Evolutionary conservation across 2,888 invertebrate genomes (phyloP), one percentile per base, ranked within the genome.

Genomic region (Sminthurides aquaticus): DNA sequence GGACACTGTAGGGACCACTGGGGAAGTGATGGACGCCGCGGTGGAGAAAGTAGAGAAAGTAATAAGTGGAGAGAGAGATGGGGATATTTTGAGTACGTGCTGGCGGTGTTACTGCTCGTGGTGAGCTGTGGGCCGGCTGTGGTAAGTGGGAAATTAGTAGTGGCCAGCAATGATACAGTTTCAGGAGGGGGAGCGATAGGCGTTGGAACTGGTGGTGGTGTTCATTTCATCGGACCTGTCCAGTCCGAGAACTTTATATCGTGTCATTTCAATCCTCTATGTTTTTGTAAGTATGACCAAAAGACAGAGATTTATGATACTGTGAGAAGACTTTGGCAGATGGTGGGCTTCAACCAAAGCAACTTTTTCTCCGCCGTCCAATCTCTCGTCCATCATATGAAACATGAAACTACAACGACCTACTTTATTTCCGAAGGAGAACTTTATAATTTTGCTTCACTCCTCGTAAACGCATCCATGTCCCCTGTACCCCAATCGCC

Each of bases 271-370:
- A 74, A 73, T 64, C 69, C 74, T 27, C 60, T 69, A 20, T 73
- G 73, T 48, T 72, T 66, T 60, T 72, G 73, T 67, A 74, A 72
- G 62, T 74, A 74, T 61, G 72, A 72, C 66, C 70, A 72, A 49
- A 66, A 66, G 67, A 74, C 74, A 49, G 71, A 74, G 65, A 67
- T 74, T 67, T 72, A 71, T 69, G 72, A 72, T 54, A 66, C 72
- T 20, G 59, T 74, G 22, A 62, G 62, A 34, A 62, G 67, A 57
- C 70, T 74, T 48, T 74, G 72, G 72, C 71, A 72, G 62, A 65
- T 70, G 27, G 69, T 68, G 18, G 69, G 69, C 22, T 73, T 71
- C 68, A 73, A 74, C 62, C 65, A 65, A 56, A 72, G 70, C 65
- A 68, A 62, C 62, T 74, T 71, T 57, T 67, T 65, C 62, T 57